These are phyloP conservation scores for Griposia aprilina DNA, from an alignment of 2,888 invertebrate species.

Conservation along the genomic window DNA sequence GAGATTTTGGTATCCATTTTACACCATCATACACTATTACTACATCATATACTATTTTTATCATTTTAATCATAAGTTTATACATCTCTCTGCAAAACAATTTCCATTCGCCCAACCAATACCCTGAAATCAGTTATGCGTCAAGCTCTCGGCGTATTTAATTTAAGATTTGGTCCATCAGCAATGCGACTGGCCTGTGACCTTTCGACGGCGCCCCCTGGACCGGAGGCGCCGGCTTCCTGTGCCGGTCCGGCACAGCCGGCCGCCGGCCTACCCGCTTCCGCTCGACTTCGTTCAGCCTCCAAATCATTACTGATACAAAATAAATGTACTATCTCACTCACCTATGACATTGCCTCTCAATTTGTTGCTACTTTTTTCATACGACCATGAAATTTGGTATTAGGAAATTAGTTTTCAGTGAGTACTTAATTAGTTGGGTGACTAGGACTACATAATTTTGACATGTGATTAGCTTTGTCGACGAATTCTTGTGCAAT, in stretches of 20 bases:
- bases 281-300: slow-evolving; percentile 61
- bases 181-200: slow-evolving; percentile 62
- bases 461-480: background rate
- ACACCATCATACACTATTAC: too few species aligned
- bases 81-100: background rate
- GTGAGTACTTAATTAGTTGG: background rate
- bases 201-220: slow-evolving; percentile 66
- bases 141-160: slow-evolving; percentile 54
- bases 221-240: slow-evolving; percentile 67
- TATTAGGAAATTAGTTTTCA: background rate
- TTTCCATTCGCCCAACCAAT: slow-evolving; percentile 6
- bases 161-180: slow-evolving; percentile 63
- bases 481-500: background rate
- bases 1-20: background rate
- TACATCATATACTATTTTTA: background rate
- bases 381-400: background rate
- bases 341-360: slow-evolving; percentile 52
- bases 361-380: slow-evolving; percentile 16
- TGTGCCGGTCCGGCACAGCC: slow-evolving; percentile 61
- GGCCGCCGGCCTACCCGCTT: slow-evolving; percentile 67
- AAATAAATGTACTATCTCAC: slow-evolving; percentile 61
- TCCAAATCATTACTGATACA: slow-evolving; percentile 67
- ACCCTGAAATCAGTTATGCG: slow-evolving; percentile 60
- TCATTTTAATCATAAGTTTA: background rate
- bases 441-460: background rate